Conservation (phyloP, 1,140 invertebrate species). For the Tetramorium alpestre region DNA sequence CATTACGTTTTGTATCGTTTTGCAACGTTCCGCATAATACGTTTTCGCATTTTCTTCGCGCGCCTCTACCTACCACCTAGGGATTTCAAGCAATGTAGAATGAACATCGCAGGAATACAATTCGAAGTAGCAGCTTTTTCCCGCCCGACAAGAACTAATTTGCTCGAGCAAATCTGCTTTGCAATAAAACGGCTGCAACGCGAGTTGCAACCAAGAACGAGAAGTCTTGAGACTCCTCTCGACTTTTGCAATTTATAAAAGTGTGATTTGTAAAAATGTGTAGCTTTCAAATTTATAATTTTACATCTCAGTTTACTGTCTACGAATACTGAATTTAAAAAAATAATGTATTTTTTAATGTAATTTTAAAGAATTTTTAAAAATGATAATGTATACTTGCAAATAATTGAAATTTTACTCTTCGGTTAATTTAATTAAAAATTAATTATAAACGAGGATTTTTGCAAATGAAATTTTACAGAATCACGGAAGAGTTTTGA, state of each 20-base stretch:
- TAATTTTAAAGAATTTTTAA: no score
- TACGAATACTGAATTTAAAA: no score
- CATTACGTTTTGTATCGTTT: not conserved
- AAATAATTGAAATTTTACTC: not conserved
- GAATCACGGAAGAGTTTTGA: not conserved
- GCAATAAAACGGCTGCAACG: conserved; percentile 9
- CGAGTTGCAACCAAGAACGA: not conserved
- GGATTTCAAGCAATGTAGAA: conserved; percentile 13
- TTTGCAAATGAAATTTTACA: not conserved
- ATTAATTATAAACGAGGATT: not conserved
- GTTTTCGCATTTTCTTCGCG: conserved; percentile 17
- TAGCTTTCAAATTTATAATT: not conserved
- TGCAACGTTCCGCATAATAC: conserved; percentile 15
- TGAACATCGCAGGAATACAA: conserved; percentile 20
- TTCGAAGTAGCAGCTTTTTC: conserved; percentile 39
- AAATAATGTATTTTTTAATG: no score
- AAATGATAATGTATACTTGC: not conserved
- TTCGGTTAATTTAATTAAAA: not conserved
- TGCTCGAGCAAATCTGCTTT: conserved; percentile 28
- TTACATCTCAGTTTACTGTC: not conserved
- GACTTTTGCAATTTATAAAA: not conserved
- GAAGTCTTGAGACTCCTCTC: not conserved
- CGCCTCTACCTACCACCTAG: not conserved
- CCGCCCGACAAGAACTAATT: conserved; percentile 27
- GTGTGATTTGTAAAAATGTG: not conserved